These are phyloP conservation scores for Tympanoctomys barrerae DNA, from an alignment of 2,797 vertebrate species.

Conservation along the genomic window DNA sequence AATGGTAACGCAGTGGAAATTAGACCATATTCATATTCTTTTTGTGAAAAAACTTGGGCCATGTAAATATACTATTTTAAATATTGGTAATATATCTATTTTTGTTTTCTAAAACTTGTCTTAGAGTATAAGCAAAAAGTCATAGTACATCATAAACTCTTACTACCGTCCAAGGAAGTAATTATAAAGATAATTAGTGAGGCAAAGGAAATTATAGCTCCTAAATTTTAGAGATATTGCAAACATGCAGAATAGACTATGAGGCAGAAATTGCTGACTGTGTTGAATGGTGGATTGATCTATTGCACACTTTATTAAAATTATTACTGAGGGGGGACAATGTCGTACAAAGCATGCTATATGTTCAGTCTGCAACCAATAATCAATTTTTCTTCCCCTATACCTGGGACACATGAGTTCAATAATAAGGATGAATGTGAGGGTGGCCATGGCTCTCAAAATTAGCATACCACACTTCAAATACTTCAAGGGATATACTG, in stretches of 20 bases:
- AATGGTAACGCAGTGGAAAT: constrained; percentile 56
- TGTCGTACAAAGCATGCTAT: neutral
- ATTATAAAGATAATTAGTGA: neutral
- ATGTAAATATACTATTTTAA: neutral
- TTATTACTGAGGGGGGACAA: neutral
- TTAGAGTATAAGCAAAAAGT: neutral
- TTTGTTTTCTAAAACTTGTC: neutral
- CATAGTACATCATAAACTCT: neutral
- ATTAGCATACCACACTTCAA: too few relatives aligned
- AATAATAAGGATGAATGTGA: neutral
- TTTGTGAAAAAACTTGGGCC: neutral
- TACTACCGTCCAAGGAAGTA: neutral
- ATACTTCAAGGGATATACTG: neutral
- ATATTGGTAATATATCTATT: neutral
- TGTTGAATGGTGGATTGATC: neutral
- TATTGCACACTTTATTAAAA: neutral
- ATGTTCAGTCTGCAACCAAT: neutral
- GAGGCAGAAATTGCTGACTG: constrained; percentile 12
- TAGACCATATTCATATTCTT: neutral
- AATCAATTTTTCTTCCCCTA: neutral
- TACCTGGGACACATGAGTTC: neutral
- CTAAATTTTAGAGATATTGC: constrained; percentile 15
- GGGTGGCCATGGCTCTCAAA: too few relatives aligned
- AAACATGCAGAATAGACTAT: neutral
- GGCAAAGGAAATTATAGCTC: neutral